phyloP scores from a whole-genome alignment of 2,113 vertebrate genomes.

The Propithecus coquereli region DNA sequence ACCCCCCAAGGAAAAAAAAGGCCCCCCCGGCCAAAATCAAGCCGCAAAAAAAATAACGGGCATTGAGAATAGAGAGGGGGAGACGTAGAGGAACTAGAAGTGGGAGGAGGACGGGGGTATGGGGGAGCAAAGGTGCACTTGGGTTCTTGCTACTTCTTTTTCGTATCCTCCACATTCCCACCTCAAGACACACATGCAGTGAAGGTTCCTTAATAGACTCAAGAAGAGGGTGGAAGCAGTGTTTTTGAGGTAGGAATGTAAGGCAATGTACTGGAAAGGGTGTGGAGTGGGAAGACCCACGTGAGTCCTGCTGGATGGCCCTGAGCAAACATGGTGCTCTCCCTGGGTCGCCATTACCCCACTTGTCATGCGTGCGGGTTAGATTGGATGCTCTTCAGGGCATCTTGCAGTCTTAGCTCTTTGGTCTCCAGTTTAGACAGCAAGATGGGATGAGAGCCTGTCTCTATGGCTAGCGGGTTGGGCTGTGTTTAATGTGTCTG shows the following conservation, averaged over 20 bases:
- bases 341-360: background rate
- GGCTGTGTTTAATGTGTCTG: background rate
- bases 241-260: background rate
- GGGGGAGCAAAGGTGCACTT: background rate
- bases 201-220: background rate
- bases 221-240: background rate
- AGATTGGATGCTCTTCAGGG: background rate
- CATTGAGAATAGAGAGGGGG: background rate
- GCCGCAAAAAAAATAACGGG: background rate
- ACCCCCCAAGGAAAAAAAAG: background rate
- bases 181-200: background rate
- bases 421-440: background rate
- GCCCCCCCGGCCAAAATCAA: background rate
- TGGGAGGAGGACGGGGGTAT: too few relatives aligned
- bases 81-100: accelerated
- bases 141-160: background rate
- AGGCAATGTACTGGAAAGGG: background rate
- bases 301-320: background rate
- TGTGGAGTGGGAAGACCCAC: background rate
- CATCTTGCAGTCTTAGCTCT: background rate
- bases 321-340: background rate
- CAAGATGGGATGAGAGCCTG: background rate
- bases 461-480: background rate
- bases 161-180: background rate
- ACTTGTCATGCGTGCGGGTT: too few relatives aligned